Conservation (phyloP, 2,113 vertebrate genomes). For the Uria lomvia region DNA sequence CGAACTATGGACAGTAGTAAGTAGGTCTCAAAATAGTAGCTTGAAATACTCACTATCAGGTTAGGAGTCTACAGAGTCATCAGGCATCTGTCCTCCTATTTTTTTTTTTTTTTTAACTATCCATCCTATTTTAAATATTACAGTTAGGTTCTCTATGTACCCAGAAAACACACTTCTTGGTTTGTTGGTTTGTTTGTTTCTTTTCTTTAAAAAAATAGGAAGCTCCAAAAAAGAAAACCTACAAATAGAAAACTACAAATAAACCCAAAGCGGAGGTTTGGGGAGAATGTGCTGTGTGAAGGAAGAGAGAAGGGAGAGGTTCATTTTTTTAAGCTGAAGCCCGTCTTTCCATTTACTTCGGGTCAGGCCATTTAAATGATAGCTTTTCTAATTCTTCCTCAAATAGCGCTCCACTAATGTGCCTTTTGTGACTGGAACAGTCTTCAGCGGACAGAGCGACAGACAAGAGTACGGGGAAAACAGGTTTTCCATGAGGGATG, state of each 20-base stretch:
- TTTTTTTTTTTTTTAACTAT: not conserved
- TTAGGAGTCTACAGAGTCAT: not conserved
- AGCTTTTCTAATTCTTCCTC: not conserved
- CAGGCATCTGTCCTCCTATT: not conserved
- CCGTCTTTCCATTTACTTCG: not conserved
- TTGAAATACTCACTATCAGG: not conserved
- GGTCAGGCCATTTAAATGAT: not conserved
- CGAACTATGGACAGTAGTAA: not conserved
- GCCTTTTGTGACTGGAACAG: not conserved
- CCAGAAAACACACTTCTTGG: not conserved
- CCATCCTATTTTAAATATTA: not conserved
- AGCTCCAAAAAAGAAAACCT: not conserved
- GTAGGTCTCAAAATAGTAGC: not conserved
- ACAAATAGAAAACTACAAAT: not conserved
- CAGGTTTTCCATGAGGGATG: not conserved
- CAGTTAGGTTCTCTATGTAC: not conserved
- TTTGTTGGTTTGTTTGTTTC: not conserved
- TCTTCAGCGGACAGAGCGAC: rapidly evolving
- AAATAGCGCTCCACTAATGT: not conserved
- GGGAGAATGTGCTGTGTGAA: rapidly evolving
- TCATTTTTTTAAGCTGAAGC: not conserved
- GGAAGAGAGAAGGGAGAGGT: not conserved
- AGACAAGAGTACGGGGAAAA: not conserved
- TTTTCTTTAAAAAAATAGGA: not conserved
- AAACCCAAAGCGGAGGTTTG: not conserved